These are phyloP conservation scores for Sinodicranocentrus sp. DNA, from an alignment of 2,888 invertebrate genomes.

Conservation along the genomic window DNA sequence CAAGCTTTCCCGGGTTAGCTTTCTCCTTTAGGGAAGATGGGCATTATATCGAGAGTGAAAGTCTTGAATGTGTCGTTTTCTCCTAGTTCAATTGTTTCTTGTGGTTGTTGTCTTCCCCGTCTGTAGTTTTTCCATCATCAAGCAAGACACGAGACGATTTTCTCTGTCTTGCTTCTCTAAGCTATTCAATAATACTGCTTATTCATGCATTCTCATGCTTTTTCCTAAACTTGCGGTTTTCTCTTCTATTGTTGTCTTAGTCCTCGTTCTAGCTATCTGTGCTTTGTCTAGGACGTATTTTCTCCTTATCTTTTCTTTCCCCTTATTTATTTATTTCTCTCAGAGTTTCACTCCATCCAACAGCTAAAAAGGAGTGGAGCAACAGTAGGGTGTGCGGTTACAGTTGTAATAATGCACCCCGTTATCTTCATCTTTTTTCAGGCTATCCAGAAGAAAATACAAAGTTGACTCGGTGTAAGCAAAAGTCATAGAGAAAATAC, in stretches of 20 bases:
- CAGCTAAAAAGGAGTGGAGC: background rate
- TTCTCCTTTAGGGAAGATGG: background rate
- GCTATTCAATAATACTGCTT: slow-evolving; percentile 61
- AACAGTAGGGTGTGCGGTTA: background rate
- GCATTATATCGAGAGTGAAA: slow-evolving; percentile 25
- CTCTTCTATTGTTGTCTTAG: slow-evolving; percentile 38
- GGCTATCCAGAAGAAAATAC: background rate
- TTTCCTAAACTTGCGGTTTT: slow-evolving; percentile 57
- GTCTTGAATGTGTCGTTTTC: slow-evolving; percentile 51
- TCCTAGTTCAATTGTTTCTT: slow-evolving; percentile 63
- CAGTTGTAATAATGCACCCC: slow-evolving; percentile 1
- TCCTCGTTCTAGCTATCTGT: background rate
- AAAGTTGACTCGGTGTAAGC: background rate
- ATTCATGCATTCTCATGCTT: slow-evolving; percentile 62
- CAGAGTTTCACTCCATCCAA: background rate
- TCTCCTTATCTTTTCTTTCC: background rate
- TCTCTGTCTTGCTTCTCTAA: slow-evolving; percentile 33
- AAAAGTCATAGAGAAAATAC: background rate
- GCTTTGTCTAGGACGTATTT: too few relatives aligned
- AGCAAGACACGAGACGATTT: slow-evolving; percentile 30
- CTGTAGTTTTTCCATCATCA: slow-evolving; percentile 28
- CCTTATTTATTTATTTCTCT: slow-evolving; percentile 11
- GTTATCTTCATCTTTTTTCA: slow-evolving; percentile 6
- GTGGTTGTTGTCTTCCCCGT: slow-evolving; percentile 20
- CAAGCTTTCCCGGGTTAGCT: background rate